Conservation (phyloP, 2,113 vertebrate genomes). For the Indri indri region DNA sequence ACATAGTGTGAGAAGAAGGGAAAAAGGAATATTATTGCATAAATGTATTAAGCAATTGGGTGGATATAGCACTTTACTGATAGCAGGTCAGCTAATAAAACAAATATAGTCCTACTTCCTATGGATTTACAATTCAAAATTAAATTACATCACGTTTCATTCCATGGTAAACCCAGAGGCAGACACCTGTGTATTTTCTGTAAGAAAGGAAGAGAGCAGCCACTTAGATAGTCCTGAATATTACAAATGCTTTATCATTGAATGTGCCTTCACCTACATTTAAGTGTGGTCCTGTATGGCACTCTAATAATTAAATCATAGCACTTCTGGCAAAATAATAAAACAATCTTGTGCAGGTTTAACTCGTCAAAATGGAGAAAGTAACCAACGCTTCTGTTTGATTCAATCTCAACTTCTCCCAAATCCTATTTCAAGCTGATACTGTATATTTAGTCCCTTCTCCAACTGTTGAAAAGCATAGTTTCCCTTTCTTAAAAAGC, state of each 20-base stretch:
- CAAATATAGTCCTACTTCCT: neutral
- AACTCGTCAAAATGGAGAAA: neutral
- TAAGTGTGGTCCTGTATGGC: neutral
- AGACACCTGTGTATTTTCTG: neutral
- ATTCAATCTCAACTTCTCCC: neutral
- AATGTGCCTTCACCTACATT: neutral
- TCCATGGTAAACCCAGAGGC: neutral
- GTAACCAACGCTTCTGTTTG: neutral
- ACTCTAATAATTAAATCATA: neutral
- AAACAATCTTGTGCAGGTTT: neutral
- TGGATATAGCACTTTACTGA: neutral
- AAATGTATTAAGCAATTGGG: neutral
- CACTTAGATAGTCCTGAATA: neutral
- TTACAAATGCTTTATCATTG: neutral
- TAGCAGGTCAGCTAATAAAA: neutral
- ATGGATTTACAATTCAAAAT: constrained; percentile 8
- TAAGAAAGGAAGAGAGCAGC: neutral
- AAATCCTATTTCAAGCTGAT: neutral
- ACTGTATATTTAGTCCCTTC: neutral
- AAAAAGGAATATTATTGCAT: neutral
- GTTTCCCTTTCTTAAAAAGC: neutral
- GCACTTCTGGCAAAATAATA: neutral
- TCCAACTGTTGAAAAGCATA: neutral
- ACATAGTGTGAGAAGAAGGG: neutral
- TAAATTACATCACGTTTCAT: neutral